Evolutionary conservation across 2,113 vertebrate genomes (phyloP).

Genomic region (Danio rerio): DNA sequence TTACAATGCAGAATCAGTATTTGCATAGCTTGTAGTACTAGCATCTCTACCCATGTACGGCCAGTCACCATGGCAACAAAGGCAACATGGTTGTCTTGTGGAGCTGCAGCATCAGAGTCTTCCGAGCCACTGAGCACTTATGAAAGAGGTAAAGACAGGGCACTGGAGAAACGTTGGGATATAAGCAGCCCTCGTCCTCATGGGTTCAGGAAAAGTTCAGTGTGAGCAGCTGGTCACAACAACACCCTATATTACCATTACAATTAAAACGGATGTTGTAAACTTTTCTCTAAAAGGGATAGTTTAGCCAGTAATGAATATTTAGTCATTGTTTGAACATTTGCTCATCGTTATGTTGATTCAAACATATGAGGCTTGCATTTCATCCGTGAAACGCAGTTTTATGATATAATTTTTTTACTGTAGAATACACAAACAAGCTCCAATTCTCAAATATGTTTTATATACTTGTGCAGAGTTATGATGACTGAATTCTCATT

Average conservation of each 20-base stretch:
- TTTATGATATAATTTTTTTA: too few species aligned
- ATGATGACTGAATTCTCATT: too few species aligned
- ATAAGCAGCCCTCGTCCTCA: not conserved
- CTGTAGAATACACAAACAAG: too few species aligned
- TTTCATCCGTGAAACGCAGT: not conserved
- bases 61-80: conserved; percentile 58
- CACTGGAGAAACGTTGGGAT: not conserved
- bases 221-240: conserved; percentile 7
- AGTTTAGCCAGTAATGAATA: not conserved
- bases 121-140: not conserved
- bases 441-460: not conserved
- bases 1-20: not conserved
- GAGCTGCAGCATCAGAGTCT: conserved; percentile 42
- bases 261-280: not conserved
- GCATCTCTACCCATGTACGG: conserved; percentile 28
- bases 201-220: conserved; percentile 41
- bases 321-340: not conserved
- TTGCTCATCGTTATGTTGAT: not conserved
- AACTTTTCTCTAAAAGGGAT: not conserved
- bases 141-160: conserved; percentile 11
- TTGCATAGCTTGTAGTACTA: conserved; percentile 21
- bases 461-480: too few species aligned
- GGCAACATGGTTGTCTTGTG: conserved; percentile 42
- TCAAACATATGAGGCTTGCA: not conserved
- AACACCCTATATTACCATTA: not conserved